Evolutionary conservation across 2,888 invertebrate species (phyloP).

Genomic region (Caenorhabditis macrosperma): DNA sequence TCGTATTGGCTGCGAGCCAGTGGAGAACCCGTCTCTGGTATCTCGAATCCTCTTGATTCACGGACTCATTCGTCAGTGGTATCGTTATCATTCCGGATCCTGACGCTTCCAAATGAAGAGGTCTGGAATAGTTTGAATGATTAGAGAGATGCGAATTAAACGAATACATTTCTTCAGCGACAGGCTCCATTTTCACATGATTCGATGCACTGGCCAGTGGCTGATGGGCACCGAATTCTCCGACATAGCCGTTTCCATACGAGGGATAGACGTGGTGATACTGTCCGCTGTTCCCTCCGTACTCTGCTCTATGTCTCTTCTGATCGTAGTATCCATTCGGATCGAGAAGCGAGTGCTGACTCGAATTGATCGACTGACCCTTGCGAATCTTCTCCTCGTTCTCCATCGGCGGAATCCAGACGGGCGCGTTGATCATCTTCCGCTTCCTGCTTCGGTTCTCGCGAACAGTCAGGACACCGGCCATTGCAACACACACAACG

Average conservation of each 20-base stretch:
- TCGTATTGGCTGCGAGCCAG: constrained; percentile 26
- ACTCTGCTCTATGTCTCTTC: constrained; percentile 12
- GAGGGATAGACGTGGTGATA: not conserved
- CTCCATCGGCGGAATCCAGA: constrained; percentile 62
- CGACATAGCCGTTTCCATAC: constrained; percentile 6
- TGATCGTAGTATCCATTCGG: constrained; percentile 1
- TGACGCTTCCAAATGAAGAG: constrained; percentile 30
- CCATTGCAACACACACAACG: not conserved
- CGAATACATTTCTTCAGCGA: constrained; percentile 1
- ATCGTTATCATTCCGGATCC: constrained; percentile 5
- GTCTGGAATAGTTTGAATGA: not conserved
- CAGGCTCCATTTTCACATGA: constrained; percentile 2
- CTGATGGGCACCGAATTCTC: not conserved
- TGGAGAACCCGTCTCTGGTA: constrained; percentile 36
- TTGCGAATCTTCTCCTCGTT: constrained; percentile 14
- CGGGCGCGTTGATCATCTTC: constrained; percentile 52
- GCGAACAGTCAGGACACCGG: constrained; percentile 14
- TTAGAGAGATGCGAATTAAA: no score
- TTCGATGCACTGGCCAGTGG: not conserved
- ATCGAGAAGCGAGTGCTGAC: constrained; percentile 41
- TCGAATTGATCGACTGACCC: constrained; percentile 15
- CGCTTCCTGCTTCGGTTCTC: constrained; percentile 55
- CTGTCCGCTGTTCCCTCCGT: not conserved
- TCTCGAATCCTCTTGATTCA: constrained; percentile 18
- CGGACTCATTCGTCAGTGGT: constrained; percentile 14